These are phyloP conservation scores for Amphipoea oculea DNA, from an alignment of 2,888 invertebrate species.

Conservation along the genomic window DNA sequence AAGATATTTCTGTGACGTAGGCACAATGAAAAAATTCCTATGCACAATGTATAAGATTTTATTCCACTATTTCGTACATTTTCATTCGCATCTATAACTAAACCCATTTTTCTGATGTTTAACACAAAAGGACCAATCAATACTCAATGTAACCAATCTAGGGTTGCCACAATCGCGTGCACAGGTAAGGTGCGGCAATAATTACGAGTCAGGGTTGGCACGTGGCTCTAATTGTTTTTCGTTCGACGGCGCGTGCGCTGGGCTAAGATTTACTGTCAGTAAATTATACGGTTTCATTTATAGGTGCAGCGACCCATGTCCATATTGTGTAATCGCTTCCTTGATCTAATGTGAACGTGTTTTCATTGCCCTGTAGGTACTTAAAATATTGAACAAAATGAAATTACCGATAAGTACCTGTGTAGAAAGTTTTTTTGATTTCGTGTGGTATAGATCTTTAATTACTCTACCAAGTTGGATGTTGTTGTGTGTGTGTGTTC, in stretches of 20 bases:
- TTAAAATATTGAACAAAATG: conserved; percentile 7
- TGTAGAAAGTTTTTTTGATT: background rate
- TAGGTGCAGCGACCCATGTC: conserved; percentile 66
- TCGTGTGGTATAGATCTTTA: background rate
- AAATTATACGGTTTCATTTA: conserved; percentile 81
- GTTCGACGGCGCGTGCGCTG: conserved; percentile 68
- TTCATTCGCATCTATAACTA: too few relatives aligned
- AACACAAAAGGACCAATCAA: conserved; percentile 25
- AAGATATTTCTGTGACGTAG: background rate
- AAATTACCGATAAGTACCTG: background rate
- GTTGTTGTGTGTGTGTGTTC: too few relatives aligned
- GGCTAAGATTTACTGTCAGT: conserved; percentile 76
- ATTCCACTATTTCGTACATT: background rate
- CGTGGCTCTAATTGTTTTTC: conserved; percentile 85
- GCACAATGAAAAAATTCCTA: background rate
- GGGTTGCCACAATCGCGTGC: conserved; percentile 66
- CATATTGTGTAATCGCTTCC: conserved; percentile 36
- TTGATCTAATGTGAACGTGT: conserved; percentile 34
- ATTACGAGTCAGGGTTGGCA: conserved; percentile 77
- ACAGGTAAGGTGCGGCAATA: conserved; percentile 74
- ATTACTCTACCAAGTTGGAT: background rate
- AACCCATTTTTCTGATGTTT: background rate
- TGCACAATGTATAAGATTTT: background rate
- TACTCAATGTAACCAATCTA: conserved; percentile 16
- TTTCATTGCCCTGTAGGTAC: conserved; percentile 3